These are phyloP conservation scores for Andrena bicolor DNA, from an alignment of 2,888 invertebrate genomes.

Conservation along the genomic window DNA sequence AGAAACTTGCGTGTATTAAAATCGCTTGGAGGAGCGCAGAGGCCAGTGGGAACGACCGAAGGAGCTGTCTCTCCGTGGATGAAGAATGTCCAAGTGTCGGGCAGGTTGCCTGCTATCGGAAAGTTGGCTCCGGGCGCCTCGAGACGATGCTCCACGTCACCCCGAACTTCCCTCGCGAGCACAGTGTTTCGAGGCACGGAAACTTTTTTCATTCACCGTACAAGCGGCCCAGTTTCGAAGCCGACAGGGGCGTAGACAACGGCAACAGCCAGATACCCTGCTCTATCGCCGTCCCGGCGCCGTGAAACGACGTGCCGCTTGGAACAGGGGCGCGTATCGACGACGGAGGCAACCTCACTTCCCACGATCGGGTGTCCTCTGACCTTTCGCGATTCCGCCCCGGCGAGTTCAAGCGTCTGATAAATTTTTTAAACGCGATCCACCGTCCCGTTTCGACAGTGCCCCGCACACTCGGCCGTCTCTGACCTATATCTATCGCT, in stretches of 20 bases:
- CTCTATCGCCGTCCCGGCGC: not conserved
- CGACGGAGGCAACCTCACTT: not conserved
- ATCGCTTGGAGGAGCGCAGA: not conserved
- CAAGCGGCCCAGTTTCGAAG: slow-evolving; percentile 7
- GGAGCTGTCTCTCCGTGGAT: not conserved
- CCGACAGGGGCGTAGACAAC: not conserved
- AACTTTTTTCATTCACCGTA: not conserved
- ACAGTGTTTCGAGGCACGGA: not conserved
- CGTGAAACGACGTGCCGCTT: not conserved
- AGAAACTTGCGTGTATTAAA: too few species aligned
- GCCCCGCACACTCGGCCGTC: not conserved
- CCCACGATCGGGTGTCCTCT: slow-evolving; percentile 14
- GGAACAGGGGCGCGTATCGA: not conserved
- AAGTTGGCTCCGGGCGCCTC: not conserved
- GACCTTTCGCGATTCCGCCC: slow-evolving; percentile 43
- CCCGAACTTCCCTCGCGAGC: not conserved
- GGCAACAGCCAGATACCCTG: slow-evolving; percentile 6
- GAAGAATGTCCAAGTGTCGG: not conserved
- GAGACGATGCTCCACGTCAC: not conserved
- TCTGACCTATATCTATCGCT: not conserved
- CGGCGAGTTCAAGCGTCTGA: slow-evolving; percentile 3
- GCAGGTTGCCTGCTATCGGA: not conserved
- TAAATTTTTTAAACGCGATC: slow-evolving; percentile 42
- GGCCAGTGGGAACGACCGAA: not conserved
- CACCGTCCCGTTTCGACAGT: slow-evolving; percentile 9